A percentile compares a stretch with the other conserved stretches of the same genome.
Evolutionary conservation across 2,113 vertebrate genomes (phyloP).

Genomic region (Phalacrocorax pelagicus): DNA sequence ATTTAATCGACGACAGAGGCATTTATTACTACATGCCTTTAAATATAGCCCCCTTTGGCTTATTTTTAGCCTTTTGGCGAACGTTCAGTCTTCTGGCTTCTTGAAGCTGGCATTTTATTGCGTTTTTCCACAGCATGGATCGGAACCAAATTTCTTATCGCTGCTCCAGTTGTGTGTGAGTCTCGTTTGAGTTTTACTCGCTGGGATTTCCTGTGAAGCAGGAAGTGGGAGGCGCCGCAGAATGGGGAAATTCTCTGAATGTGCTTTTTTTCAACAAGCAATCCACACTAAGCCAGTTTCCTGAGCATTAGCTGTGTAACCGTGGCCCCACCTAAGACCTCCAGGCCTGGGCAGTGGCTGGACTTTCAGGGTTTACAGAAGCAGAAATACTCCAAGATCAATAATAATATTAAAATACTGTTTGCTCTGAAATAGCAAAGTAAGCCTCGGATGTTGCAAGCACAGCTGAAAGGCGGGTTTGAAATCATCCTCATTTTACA

Average conservation of each 20-base stretch:
- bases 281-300: not conserved
- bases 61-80: constrained; percentile 54
- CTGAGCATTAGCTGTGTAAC: not conserved
- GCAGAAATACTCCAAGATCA: not conserved
- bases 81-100: not conserved
- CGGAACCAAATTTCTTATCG: constrained; percentile 41
- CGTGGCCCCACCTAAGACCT: not conserved
- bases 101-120: not conserved
- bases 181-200: not conserved
- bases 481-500: not conserved
- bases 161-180: constrained; percentile 3
- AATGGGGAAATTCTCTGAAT: constrained; percentile 10
- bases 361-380: not conserved
- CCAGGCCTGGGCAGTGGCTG: not conserved
- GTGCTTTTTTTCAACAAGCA: not conserved
- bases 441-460: rapidly evolving
- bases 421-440: not conserved
- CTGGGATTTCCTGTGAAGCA: constrained; percentile 23
- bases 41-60: not conserved
- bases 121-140: not conserved
- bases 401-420: not conserved
- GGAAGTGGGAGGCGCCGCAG: constrained; percentile 22
- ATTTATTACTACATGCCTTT: not conserved
- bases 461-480: not conserved
- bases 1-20: constrained; percentile 5